phyloP scores from a whole-genome alignment of 2,113 vertebrate genomes.

The Argyrosomus japonicus region DNA sequence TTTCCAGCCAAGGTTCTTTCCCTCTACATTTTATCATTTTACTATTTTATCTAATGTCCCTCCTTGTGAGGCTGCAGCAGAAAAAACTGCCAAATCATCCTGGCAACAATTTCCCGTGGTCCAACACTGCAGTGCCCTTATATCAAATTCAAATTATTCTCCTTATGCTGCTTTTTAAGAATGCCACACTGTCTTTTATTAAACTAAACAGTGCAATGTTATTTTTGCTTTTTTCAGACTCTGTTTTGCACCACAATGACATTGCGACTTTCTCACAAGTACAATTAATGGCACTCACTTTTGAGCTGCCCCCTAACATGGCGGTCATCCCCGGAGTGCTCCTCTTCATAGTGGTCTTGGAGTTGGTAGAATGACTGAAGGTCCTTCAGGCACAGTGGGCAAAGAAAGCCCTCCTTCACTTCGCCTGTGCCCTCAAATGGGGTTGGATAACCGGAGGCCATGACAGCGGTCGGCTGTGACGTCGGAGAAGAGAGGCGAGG shows the following conservation, averaged over 20 bases:
- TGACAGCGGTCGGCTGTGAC: conserved; percentile 59
- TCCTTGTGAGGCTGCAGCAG: conserved; percentile 16
- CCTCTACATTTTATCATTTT: background rate
- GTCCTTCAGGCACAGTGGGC: conserved; percentile 95
- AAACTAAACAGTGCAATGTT: background rate
- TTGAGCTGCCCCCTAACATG: conserved; percentile 91
- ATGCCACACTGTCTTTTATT: background rate
- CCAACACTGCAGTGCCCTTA: conserved; percentile 22
- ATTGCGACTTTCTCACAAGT: background rate
- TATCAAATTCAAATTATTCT: background rate
- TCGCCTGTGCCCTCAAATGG: conserved; percentile 90
- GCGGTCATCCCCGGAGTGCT: conserved; percentile 90
- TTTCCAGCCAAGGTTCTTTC: background rate
- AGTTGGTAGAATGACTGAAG: conserved; percentile 96
- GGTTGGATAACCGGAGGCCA: conserved; percentile 89
- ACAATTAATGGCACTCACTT: conserved; percentile 84
- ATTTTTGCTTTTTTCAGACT: too few species aligned
- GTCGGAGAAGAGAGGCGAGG: conserved; percentile 17
- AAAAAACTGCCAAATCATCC: conserved; percentile 31
- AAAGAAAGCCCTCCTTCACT: conserved; percentile 95
- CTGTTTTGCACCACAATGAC: background rate
- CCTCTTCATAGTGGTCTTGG: conserved; percentile 94
- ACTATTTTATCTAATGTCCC: background rate
- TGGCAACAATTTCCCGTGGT: conserved; percentile 4
- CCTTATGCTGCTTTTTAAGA: background rate